Conservation (phyloP, 2,113 vertebrate species). For the Ammodytes dubius region DNA sequence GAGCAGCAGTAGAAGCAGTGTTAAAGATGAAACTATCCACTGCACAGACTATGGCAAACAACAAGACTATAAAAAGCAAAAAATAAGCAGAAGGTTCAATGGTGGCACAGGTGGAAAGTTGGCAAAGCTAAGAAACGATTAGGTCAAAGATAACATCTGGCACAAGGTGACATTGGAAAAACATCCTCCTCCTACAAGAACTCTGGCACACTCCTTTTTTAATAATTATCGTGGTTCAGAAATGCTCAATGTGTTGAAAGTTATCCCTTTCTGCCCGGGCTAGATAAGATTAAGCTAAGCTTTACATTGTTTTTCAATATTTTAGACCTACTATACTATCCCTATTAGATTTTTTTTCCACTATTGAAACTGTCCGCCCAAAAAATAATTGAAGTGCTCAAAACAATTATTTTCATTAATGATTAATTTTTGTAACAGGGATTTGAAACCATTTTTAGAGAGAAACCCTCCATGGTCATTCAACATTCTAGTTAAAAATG, state of each 20-base stretch:
- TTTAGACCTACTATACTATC: not conserved
- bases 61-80: not conserved
- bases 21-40: slow-evolving; percentile 13
- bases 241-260: not conserved
- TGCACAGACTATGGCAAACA: not conserved
- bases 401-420: slow-evolving; percentile 1
- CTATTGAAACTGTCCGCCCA: not conserved
- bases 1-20: not conserved
- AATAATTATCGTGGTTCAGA: not conserved
- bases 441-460: not conserved
- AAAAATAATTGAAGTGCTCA: not conserved
- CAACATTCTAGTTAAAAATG: not conserved
- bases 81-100: not conserved
- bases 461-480: not conserved
- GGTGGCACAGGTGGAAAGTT: not conserved
- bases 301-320: not conserved
- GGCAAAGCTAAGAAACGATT: not conserved
- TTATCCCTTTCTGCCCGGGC: not conserved
- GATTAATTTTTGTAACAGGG: not conserved
- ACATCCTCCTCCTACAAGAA: not conserved
- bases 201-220: not conserved
- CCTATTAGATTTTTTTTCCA: not conserved
- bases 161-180: slow-evolving; percentile 17
- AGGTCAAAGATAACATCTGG: not conserved
- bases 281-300: not conserved